phyloP scores from a whole-genome alignment of 1,140 invertebrate species.

The Trichonephila inaurata region DNA sequence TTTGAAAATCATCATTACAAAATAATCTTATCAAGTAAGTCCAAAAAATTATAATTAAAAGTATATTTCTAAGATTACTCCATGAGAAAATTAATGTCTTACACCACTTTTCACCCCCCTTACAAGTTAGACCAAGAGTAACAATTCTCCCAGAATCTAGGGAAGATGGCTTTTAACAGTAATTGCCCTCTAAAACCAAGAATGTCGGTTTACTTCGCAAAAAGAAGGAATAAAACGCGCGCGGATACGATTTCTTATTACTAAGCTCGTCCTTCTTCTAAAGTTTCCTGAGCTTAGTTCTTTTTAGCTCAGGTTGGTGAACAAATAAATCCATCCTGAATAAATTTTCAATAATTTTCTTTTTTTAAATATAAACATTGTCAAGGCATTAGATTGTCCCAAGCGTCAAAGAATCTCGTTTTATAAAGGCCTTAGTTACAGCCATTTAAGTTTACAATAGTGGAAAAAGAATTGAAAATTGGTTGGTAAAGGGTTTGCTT shows the following conservation, averaged over 20 bases:
- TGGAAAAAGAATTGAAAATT: neutral
- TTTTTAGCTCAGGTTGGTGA: neutral
- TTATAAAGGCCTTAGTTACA: neutral
- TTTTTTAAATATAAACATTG: neutral
- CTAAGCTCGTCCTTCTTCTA: neutral
- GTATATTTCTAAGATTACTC: neutral
- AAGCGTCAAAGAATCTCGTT: neutral
- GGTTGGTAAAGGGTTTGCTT: neutral
- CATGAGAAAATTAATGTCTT: neutral
- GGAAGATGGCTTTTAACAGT: conserved; percentile 6
- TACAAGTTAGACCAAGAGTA: neutral
- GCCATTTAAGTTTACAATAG: neutral
- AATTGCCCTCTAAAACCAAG: conserved; percentile 20
- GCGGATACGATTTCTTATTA: conserved; percentile 19
- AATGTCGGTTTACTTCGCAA: neutral
- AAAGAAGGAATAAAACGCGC: conserved; percentile 2
- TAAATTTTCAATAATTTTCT: neutral
- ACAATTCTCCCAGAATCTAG: neutral
- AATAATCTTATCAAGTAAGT: too few relatives aligned
- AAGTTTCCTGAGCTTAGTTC: neutral
- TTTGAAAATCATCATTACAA: too few relatives aligned
- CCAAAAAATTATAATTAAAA: too few relatives aligned
- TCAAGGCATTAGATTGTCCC: neutral
- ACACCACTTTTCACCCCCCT: neutral
- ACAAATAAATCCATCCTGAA: conserved; percentile 33